These are phyloP conservation scores for Homalodisca vitripennis DNA, from an alignment of 1,140 invertebrate genomes.

Conservation along the genomic window DNA sequence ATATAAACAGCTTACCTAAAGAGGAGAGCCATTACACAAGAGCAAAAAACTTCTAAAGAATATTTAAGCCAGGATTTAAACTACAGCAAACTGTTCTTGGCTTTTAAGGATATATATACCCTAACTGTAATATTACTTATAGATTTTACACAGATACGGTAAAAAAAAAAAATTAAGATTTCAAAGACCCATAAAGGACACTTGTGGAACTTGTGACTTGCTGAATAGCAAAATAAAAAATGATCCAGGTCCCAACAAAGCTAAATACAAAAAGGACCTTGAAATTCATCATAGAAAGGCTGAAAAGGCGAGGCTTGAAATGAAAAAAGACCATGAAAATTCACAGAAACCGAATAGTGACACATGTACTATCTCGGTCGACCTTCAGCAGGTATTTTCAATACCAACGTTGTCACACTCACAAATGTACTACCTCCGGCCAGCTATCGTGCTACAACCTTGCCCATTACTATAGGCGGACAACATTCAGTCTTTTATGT, in stretches of 20 bases:
- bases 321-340: conserved; percentile 18
- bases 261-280: conserved; percentile 15
- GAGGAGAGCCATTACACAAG: conserved; percentile 26
- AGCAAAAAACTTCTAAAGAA: not conserved
- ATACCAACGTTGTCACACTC: conserved; percentile 27
- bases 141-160: conserved; percentile 20
- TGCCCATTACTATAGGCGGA: conserved; percentile 19
- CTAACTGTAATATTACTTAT: not conserved
- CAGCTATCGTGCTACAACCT: conserved; percentile 38
- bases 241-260: conserved; percentile 15
- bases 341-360: conserved; percentile 19
- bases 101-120: not conserved
- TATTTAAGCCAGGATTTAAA: conserved; percentile 25
- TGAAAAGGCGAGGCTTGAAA: conserved; percentile 20
- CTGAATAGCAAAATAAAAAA: conserved; percentile 20
- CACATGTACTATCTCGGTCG: conserved; percentile 21
- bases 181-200: conserved; percentile 26
- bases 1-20: conserved; percentile 26
- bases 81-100: conserved; percentile 8
- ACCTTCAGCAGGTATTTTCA: conserved; percentile 31
- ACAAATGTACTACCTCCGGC: conserved; percentile 32
- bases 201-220: conserved; percentile 25
- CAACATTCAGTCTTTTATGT: conserved; percentile 35
- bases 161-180: conserved; percentile 23
- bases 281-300: conserved; percentile 26